phyloP scores from a whole-genome alignment of 2,113 vertebrate species.

The Lepisosteus osseus region DNA sequence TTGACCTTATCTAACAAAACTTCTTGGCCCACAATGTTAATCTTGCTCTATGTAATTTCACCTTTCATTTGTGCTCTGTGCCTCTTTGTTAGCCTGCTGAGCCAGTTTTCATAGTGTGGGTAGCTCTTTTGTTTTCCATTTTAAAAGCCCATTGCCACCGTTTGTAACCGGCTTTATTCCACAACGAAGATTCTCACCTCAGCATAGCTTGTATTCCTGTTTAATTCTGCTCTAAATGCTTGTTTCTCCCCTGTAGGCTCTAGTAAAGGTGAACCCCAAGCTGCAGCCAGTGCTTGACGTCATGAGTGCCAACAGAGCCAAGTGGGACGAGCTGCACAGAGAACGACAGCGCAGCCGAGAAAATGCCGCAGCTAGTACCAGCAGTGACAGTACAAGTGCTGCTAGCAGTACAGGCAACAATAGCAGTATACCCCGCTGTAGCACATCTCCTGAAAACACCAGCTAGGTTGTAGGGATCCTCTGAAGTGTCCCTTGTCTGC shows the following conservation, averaged over 20 bases:
- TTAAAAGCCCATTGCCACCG: too few species aligned
- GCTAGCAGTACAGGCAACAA: constrained; percentile 25
- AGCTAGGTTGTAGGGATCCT: constrained; percentile 48
- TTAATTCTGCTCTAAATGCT: not conserved
- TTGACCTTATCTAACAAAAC: too few species aligned
- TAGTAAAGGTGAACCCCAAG: constrained; percentile 90
- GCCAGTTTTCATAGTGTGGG: too few species aligned
- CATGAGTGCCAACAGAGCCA: constrained; percentile 78
- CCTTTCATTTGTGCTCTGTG: too few species aligned
- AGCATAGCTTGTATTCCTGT: not conserved
- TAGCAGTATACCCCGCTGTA: constrained; percentile 33
- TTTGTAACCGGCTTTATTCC: too few species aligned
- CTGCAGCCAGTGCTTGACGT: constrained; percentile 93
- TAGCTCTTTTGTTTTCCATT: too few species aligned
- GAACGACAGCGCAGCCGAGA: constrained; percentile 67
- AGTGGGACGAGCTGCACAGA: constrained; percentile 90
- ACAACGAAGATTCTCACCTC: too few species aligned
- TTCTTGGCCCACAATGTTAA: too few species aligned
- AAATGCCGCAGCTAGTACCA: constrained; percentile 29
- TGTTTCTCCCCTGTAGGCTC: constrained; percentile 58
- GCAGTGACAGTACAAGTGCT: constrained; percentile 26
- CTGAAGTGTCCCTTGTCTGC: constrained; percentile 24
- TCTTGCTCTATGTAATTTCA: too few species aligned
- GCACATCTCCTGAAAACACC: constrained; percentile 37
- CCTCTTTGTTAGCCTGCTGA: too few species aligned